Conservation (phyloP, 53 echinoderm and acorn worm genomes). For the Apostichopus leukothele region DNA sequence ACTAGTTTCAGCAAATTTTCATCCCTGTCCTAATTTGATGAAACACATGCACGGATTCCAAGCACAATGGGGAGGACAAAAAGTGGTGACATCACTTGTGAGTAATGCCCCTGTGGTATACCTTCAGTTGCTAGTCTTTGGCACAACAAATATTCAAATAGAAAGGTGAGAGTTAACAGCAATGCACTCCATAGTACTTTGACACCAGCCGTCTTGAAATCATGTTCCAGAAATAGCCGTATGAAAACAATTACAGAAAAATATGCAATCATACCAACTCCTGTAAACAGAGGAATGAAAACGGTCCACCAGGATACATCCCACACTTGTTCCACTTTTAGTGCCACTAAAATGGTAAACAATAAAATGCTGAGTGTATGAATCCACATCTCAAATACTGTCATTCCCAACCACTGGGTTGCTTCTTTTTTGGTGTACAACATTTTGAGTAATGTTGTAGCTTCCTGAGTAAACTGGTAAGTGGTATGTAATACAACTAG, state of each 20-base stretch:
- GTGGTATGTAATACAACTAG: no score
- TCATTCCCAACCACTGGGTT: conserved; percentile 88
- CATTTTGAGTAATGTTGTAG: conserved; percentile 55
- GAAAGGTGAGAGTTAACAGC: conserved; percentile 62
- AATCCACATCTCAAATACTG: conserved; percentile 95
- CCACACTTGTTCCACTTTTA: conserved; percentile 74
- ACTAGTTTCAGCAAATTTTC: neutral
- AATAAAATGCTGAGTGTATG: conserved; percentile 72
- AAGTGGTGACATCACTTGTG: conserved; percentile 78
- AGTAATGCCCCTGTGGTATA: conserved; percentile 56
- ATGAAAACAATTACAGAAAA: conserved; percentile 88
- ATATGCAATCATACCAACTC: conserved; percentile 90
- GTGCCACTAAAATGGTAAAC: conserved; percentile 76
- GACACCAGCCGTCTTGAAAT: conserved; percentile 69
- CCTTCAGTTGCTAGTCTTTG: conserved; percentile 66
- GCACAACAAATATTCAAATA: conserved; percentile 76
- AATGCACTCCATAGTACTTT: conserved; percentile 87
- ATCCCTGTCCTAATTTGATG: conserved; percentile 7
- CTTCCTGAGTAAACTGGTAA: no score
- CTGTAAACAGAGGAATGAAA: conserved; percentile 84
- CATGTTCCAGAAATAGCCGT: conserved; percentile 74
- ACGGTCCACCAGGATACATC: conserved; percentile 82
- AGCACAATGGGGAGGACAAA: conserved; percentile 77
- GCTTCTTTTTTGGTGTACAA: conserved; percentile 85
- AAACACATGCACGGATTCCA: conserved; percentile 66